Base-by-base conservation (phyloP, 2,888 invertebrate species). In the Volucella inflata region DNA sequence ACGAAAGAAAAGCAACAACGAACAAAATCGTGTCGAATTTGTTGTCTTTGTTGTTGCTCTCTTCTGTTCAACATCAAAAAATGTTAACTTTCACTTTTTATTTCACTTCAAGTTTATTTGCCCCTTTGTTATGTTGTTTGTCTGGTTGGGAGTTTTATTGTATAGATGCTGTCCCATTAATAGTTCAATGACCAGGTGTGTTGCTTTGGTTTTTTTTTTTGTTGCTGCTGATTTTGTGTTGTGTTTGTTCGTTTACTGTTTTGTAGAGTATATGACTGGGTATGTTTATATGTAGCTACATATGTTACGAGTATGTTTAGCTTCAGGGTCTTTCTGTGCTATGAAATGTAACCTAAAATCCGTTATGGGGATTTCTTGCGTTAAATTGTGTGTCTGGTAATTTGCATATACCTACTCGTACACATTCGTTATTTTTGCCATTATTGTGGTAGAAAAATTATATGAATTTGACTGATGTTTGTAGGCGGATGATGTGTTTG, bases 81-180 rank as follows among this genome's bases (percentile, higher is more conserved):
- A 71, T 67, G 67, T 72, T 81, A 85, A 85, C 85, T 85, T 85
- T 85, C 85, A 85, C 85, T 85, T 85, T 85, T 74, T 44, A 59
- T 81, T 78, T 50, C 51, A 57, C 48, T 70, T 79, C 50, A 70
- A 38, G 74, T 72, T 84, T 70, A 30, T 64, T 85, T 71, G 71
- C 53, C 42, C 64, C 46, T 55, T 68, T 74, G 42, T 53, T 70
- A 53, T 74, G 42, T 30, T 51, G 38, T 55, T 51, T 48, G 48
- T 30, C 36, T 75, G 70, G 64, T 62, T 50, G 68, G 53, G 59
- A 51, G 59, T 38, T 70, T 38, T 64, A 8, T 48, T 46, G 16
- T 68, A 17, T 78, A 64, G 74, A 80, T 79, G 65, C 51, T 80
- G 81, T 65, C 70, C 84, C 80, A 79, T 80, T 84, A 84, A 80